Conservation (phyloP, 2,797 vertebrate species). For the Smutsia gigantea region DNA sequence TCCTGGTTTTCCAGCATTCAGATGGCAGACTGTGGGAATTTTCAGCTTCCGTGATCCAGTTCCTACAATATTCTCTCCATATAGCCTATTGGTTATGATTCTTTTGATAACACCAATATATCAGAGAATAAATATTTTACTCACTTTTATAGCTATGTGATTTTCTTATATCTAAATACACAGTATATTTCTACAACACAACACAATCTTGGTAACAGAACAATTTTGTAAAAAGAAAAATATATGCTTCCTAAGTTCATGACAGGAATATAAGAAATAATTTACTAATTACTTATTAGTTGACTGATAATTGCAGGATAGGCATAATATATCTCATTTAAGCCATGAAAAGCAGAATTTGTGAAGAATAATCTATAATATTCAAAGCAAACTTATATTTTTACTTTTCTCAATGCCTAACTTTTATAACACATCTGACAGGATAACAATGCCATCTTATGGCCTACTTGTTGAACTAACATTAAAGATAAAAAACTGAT, state of each 20-base stretch:
- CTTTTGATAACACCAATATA: too few species aligned
- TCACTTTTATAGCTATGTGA: background rate
- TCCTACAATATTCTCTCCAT: too few species aligned
- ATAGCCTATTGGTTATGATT: too few species aligned
- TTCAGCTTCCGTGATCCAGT: too few species aligned
- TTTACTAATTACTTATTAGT: constrained; percentile 1
- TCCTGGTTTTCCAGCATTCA: too few species aligned
- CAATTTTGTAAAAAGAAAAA: background rate
- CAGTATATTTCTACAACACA: too few species aligned
- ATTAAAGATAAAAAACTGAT: background rate
- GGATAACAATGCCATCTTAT: constrained; percentile 76
- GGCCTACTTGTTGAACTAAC: constrained; percentile 54
- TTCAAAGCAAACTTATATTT: background rate
- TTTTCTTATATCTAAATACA: background rate
- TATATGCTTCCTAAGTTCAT: background rate
- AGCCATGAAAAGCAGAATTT: background rate
- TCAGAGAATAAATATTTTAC: background rate
- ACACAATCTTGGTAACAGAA: background rate
- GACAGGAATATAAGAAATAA: background rate
- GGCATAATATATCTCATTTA: background rate
- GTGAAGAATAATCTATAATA: background rate
- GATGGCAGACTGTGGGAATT: too few species aligned
- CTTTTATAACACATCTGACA: constrained; percentile 35
- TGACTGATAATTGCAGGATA: background rate
- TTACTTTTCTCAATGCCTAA: background rate